A percentile compares a stretch with the other conserved stretches of the same genome.
phyloP scores from a whole-genome alignment of 2,888 invertebrate species.

The Melipona bicolor region DNA sequence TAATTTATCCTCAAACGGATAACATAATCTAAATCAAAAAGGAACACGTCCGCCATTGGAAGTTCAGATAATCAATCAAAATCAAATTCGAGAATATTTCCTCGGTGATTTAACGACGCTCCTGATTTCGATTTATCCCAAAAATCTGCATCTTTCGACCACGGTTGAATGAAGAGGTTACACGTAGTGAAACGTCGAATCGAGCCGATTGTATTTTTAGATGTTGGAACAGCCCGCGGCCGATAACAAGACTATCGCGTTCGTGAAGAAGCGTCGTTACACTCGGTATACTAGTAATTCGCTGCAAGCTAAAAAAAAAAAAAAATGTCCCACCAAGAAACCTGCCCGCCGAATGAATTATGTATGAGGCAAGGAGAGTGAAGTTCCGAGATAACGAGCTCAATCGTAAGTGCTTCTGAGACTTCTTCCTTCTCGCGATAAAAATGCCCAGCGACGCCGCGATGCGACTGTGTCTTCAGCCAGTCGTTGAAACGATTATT shows the following conservation, averaged over 20 bases:
- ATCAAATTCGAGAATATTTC: no score
- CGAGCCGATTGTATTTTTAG: conserved; percentile 50
- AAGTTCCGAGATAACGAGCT: conserved; percentile 51
- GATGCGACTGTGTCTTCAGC: conserved; percentile 4
- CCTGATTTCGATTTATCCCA: no score
- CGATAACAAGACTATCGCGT: conserved; percentile 26
- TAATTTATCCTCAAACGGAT: no score
- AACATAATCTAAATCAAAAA: no score
- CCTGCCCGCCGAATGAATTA: conserved; percentile 49
- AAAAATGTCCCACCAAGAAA: conserved; percentile 42
- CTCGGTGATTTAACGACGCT: no score
- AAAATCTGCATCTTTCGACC: no score
- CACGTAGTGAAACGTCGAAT: neutral
- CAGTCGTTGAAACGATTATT: conserved; percentile 16
- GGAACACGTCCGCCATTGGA: no score
- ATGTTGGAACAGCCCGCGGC: neutral
- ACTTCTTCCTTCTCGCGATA: conserved; percentile 23
- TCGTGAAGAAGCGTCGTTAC: conserved; percentile 9
- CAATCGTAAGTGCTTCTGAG: conserved; percentile 47
- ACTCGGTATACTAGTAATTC: conserved; percentile 38
- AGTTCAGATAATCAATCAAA: no score
- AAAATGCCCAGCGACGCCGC: conserved; percentile 6
- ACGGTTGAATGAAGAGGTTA: neutral
- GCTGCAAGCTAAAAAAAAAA: conserved; percentile 10
- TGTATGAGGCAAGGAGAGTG: conserved; percentile 52